These are phyloP conservation scores for Drosophila anomalipes DNA, from an alignment of 2,888 invertebrate species.

Conservation along the genomic window DNA sequence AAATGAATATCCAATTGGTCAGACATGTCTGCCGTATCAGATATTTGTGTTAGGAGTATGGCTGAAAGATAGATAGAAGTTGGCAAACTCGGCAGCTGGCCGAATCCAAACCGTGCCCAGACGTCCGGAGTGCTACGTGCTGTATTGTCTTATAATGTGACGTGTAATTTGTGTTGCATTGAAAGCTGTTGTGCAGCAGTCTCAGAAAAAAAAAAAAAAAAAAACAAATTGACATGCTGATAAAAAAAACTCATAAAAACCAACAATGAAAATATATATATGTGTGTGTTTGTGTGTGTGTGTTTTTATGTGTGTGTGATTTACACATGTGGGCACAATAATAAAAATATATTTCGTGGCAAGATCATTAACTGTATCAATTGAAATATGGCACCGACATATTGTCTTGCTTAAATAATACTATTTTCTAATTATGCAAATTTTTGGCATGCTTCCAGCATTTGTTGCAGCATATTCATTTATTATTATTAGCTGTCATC, in stretches of 20 bases:
- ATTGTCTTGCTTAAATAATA: background rate
- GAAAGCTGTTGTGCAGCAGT: conserved; percentile 16
- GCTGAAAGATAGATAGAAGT: background rate
- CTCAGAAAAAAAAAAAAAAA: conserved; percentile 11
- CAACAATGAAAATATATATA: conserved; percentile 10
- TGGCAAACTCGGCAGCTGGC: conserved; percentile 41
- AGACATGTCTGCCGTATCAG: conserved; percentile 56
- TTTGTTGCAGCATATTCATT: background rate
- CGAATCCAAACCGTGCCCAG: conserved; percentile 46
- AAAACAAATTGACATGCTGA: conserved; percentile 67
- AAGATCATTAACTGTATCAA: conserved; percentile 27
- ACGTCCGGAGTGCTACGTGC: conserved; percentile 63
- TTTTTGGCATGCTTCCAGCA: background rate
- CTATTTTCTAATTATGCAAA: background rate
- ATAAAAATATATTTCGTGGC: conserved; percentile 19
- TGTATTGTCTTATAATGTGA: conserved; percentile 67
- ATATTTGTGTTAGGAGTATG: background rate
- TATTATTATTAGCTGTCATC: background rate
- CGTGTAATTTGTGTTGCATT: conserved; percentile 63
- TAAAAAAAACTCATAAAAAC: conserved; percentile 53
- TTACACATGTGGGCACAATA: conserved; percentile 20
- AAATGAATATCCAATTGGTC: conserved; percentile 61
- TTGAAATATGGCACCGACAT: background rate
- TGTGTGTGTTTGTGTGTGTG: background rate
- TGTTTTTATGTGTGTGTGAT: background rate